Conservation (phyloP, 2,113 vertebrate genomes). For the Eulacestoma nigropectus region DNA sequence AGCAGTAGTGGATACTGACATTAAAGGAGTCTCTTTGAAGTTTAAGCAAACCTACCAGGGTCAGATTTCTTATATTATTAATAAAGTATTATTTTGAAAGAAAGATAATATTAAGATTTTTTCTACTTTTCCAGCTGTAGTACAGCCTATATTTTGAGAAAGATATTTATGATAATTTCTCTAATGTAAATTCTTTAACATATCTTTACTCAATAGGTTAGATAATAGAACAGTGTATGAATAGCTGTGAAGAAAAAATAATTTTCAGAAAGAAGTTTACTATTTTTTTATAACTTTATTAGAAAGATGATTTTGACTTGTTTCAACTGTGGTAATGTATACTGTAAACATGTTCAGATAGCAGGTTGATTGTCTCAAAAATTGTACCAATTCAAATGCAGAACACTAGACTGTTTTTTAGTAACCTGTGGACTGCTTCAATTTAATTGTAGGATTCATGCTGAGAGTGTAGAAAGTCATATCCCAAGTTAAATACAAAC, state of each 20-base stretch:
- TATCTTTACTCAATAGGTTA: neutral
- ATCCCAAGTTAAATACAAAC: conserved; percentile 74
- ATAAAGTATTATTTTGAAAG: neutral
- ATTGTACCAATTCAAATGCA: neutral
- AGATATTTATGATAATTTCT: neutral
- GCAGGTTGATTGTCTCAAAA: conserved; percentile 8
- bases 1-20: neutral
- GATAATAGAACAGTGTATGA: neutral
- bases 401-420: conserved; percentile 26
- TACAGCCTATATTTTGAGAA: neutral
- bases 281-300: neutral
- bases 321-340: neutral
- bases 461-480: conserved; percentile 66
- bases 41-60: neutral
- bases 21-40: neutral
- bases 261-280: neutral
- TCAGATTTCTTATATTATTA: neutral
- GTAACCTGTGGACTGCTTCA: conserved; percentile 55
- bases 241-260: neutral
- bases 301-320: neutral
- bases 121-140: neutral
- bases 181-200: neutral
- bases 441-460: conserved; percentile 68
- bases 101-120: neutral
- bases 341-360: neutral